Evolutionary conservation across 2,888 invertebrate species (phyloP).

Genomic region (Phasia obesa): DNA sequence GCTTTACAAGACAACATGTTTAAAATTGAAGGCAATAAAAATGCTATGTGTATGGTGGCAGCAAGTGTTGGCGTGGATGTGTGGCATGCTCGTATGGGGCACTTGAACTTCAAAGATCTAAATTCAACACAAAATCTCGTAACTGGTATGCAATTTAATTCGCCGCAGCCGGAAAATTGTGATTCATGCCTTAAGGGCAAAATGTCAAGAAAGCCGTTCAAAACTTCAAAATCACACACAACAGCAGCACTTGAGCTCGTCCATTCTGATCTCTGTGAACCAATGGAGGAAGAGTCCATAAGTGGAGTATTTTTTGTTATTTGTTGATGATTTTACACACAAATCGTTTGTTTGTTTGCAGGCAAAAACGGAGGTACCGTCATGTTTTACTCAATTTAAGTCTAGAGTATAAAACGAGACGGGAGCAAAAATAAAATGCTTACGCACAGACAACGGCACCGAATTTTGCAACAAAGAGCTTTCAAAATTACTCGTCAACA

Average conservation of each 20-base stretch:
- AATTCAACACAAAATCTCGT: not conserved
- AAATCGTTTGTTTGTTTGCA: constrained; percentile 73
- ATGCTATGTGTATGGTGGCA: constrained; percentile 12
- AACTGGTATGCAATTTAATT: constrained; percentile 5
- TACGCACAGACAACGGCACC: constrained; percentile 77
- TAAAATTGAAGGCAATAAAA: constrained; percentile 4
- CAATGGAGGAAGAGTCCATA: constrained; percentile 27
- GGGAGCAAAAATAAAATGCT: no score
- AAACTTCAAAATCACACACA: constrained; percentile 71
- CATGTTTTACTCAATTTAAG: constrained; percentile 74
- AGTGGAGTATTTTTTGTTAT: constrained; percentile 74
- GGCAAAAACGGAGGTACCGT: constrained; percentile 75
- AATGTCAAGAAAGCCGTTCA: constrained; percentile 71
- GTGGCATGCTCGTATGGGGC: constrained; percentile 1
- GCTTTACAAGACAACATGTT: constrained; percentile 27
- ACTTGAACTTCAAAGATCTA: not conserved
- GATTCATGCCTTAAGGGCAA: not conserved
- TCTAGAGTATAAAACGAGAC: no score
- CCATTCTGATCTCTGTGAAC: constrained; percentile 32
- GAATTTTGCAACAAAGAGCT: constrained; percentile 77
- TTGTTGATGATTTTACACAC: constrained; percentile 78
- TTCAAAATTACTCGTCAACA: constrained; percentile 64
- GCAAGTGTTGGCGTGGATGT: not conserved
- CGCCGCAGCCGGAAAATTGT: no score
- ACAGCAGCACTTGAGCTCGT: constrained; percentile 15